A percentile compares a stretch with the other conserved stretches of the same genome.
Conservation (phyloP, 2,888 invertebrate genomes). For the Baronia brevicornis region DNA sequence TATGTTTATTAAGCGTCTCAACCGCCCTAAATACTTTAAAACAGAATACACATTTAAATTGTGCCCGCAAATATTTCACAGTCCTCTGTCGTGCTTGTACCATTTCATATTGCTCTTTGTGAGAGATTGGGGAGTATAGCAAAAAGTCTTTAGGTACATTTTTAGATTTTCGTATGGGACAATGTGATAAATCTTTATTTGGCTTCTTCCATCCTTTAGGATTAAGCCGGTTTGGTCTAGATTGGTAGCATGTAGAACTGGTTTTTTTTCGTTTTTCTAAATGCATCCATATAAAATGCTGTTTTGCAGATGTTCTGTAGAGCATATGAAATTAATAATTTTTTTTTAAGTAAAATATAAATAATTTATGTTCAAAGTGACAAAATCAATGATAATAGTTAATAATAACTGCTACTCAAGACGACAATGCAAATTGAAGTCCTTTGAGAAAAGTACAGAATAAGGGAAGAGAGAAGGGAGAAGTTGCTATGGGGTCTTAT, state of each 20-base stretch:
- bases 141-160: slow-evolving; percentile 47
- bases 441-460: too few relatives aligned
- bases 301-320: slow-evolving; percentile 51
- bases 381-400: too few relatives aligned
- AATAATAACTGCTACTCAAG: too few relatives aligned
- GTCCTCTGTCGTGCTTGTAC: slow-evolving; percentile 40
- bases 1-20: slow-evolving; percentile 50
- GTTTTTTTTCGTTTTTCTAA: slow-evolving; percentile 38
- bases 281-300: slow-evolving; percentile 51
- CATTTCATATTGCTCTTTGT: slow-evolving; percentile 51
- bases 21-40: slow-evolving; percentile 50
- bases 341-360: not conserved
- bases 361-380: too few relatives aligned
- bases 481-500: too few relatives aligned
- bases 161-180: slow-evolving; percentile 29
- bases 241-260: slow-evolving; percentile 36
- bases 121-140: slow-evolving; percentile 40
- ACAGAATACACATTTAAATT: slow-evolving; percentile 50
- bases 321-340: slow-evolving; percentile 5
- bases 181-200: slow-evolving; percentile 25
- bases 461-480: too few relatives aligned
- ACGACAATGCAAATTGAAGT: too few relatives aligned
- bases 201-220: slow-evolving; percentile 28
- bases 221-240: slow-evolving; percentile 40
- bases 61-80: slow-evolving; percentile 51